A percentile compares a stretch with the other conserved stretches of the same genome.
These are phyloP conservation scores for Peromyscus nudipes DNA, from an alignment of 2,797 vertebrate species.

Conservation along the genomic window DNA sequence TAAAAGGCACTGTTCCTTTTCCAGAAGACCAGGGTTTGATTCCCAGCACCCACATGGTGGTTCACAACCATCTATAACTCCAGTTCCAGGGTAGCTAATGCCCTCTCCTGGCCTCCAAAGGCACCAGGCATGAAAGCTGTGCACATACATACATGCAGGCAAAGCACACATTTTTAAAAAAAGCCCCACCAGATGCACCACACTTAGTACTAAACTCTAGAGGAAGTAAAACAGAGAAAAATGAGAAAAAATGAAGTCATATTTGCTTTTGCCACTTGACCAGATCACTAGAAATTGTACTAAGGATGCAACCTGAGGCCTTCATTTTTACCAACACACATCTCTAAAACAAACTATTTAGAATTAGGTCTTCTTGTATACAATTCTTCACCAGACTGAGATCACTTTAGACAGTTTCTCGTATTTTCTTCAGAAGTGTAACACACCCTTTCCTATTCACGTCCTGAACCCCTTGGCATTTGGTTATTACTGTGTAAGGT, in stretches of 20 bases:
- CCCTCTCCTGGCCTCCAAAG: neutral
- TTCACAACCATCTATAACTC: neutral
- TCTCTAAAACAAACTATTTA: neutral
- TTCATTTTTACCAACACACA: neutral
- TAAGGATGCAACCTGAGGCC: neutral
- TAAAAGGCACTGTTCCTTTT: neutral
- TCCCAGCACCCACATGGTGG: neutral
- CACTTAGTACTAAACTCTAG: neutral
- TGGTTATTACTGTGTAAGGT: neutral
- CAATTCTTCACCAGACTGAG: constrained; percentile 2
- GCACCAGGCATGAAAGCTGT: neutral
- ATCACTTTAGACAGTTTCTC: neutral
- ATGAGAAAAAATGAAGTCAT: constrained; percentile 2
- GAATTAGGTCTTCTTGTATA: neutral
- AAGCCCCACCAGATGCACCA: neutral
- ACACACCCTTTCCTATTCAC: constrained; percentile 21
- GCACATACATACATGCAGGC: neutral
- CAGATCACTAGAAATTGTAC: constrained; percentile 2
- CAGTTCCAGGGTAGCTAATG: neutral
- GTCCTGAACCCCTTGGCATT: neutral
- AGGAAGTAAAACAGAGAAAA: neutral
- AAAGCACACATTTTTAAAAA: neutral
- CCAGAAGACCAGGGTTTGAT: neutral
- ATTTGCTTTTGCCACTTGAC: neutral
- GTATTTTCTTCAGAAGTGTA: constrained; percentile 32